Conservation (phyloP, 2,888 invertebrate genomes). For the Xanthia icteritia region DNA sequence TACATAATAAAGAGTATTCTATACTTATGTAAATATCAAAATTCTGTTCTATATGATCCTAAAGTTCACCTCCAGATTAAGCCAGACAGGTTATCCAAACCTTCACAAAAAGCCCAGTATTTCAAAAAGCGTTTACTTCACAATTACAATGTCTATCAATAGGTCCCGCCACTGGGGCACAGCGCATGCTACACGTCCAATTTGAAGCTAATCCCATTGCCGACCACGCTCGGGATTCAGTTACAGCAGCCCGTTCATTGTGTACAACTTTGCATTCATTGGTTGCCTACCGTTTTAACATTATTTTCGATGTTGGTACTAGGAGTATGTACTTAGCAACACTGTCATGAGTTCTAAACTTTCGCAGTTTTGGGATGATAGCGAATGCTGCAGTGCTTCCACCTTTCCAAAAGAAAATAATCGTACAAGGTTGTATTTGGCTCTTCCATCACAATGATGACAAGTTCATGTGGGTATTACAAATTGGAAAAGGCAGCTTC, state of each 20-base stretch:
- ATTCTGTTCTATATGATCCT: too few species aligned
- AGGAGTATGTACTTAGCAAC: neutral
- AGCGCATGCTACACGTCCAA: slow-evolving; percentile 66
- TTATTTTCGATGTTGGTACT: slow-evolving; percentile 7
- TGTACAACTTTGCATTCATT: slow-evolving; percentile 57
- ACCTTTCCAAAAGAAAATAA: neutral
- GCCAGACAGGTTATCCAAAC: neutral
- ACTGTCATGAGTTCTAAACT: neutral
- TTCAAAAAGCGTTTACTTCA: slow-evolving; percentile 35
- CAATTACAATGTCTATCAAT: slow-evolving; percentile 60
- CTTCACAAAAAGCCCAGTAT: neutral
- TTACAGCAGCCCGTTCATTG: slow-evolving; percentile 54
- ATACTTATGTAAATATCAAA: too few species aligned
- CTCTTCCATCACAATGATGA: neutral
- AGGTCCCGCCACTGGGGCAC: slow-evolving; percentile 48
- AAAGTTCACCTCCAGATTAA: too few species aligned
- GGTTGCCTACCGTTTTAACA: slow-evolving; percentile 25
- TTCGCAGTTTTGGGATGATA: too few species aligned
- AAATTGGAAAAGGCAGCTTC: neutral
- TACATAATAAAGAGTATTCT: too few species aligned
- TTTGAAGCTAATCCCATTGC: slow-evolving; percentile 63
- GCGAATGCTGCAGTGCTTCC: neutral
- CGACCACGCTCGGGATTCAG: slow-evolving; percentile 55
- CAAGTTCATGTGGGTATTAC: too few species aligned
- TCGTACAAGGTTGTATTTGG: neutral